phyloP scores from a whole-genome alignment of 2,113 vertebrate genomes.

The Pedetes capensis region DNA sequence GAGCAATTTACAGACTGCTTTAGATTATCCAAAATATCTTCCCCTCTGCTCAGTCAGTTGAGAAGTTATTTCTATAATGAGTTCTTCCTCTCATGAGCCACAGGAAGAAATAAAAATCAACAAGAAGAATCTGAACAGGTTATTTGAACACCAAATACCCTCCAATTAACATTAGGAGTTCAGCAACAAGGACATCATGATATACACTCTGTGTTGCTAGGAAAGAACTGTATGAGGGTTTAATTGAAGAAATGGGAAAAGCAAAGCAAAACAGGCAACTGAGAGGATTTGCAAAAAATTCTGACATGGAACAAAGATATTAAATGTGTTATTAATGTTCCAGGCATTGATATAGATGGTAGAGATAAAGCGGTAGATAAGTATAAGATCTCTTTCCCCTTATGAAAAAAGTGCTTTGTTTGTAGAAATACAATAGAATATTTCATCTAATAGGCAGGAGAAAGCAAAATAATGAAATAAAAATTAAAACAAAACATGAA shows the following conservation, averaged over 20 bases:
- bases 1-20: background rate
- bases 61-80: background rate
- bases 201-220: background rate
- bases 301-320: background rate
- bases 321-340: background rate
- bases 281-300: background rate
- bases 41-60: background rate
- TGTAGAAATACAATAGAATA: background rate
- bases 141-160: background rate
- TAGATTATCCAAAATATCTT: background rate
- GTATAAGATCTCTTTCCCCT: rapidly evolving
- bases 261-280: background rate
- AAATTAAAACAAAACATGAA: background rate
- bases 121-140: background rate
- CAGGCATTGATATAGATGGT: rapidly evolving
- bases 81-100: background rate
- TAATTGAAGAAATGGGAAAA: background rate
- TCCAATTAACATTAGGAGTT: background rate
- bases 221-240: background rate
- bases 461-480: background rate
- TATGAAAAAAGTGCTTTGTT: background rate
- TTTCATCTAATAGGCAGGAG: background rate
- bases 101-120: background rate
- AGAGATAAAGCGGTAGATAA: background rate
- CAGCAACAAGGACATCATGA: background rate